A percentile compares a stretch with the other conserved stretches of the same genome.
These are phyloP conservation scores for Platycercus adscitus DNA, from an alignment of 2,113 vertebrate species.

Conservation along the genomic window DNA sequence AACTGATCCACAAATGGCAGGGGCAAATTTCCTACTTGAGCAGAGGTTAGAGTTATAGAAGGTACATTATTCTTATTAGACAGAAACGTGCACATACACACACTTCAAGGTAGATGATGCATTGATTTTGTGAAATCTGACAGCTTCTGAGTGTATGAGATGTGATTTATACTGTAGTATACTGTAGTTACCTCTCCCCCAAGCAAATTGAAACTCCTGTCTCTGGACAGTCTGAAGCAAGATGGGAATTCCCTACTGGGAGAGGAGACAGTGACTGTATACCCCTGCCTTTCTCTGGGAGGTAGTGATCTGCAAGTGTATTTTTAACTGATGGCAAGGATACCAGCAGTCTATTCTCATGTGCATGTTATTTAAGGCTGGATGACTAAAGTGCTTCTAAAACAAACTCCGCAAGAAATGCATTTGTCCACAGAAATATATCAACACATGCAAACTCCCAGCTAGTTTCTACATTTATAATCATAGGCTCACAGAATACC, in stretches of 20 bases:
- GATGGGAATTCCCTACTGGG: neutral
- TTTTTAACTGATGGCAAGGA: constrained; percentile 54
- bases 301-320: neutral
- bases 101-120: neutral
- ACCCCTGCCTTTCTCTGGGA: neutral
- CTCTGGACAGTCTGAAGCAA: neutral
- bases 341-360: constrained; percentile 44
- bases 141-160: neutral
- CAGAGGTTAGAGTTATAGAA: neutral
- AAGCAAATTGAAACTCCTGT: neutral
- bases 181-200: neutral
- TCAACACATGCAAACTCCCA: neutral
- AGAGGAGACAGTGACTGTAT: neutral
- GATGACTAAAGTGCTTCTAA: constrained; percentile 44
- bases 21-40: neutral
- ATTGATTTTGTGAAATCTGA: neutral
- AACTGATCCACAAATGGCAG: neutral
- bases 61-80: neutral
- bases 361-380: constrained; percentile 37
- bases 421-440: constrained; percentile 13
- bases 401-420: constrained; percentile 6
- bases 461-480: neutral
- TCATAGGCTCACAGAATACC: neutral
- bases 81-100: neutral
- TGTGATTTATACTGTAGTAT: neutral